Percentiles rank a stretch among this genome's conserved stretches.
These are phyloP conservation scores for Beris morrisii DNA, from an alignment of 2,888 invertebrate species.

Conservation along the genomic window DNA sequence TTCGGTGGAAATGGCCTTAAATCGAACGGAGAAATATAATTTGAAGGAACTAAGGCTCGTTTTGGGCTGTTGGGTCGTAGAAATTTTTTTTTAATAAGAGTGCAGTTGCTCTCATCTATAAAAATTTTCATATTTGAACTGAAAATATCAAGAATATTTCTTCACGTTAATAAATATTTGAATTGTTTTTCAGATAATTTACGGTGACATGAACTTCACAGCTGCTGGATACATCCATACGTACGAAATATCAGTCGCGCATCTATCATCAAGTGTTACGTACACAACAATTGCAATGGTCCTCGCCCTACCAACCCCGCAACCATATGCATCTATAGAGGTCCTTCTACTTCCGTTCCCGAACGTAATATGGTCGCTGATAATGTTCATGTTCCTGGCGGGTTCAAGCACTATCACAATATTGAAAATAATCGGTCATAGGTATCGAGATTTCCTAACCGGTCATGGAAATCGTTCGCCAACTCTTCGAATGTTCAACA, in stretches of 20 bases:
- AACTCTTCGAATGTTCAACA: conserved; percentile 15
- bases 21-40: no score
- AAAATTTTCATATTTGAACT: no score
- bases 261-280: conserved; percentile 17
- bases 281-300: conserved; percentile 25
- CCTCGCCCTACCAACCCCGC: conserved; percentile 25
- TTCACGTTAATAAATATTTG: no score
- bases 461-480: conserved; percentile 4
- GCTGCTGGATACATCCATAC: conserved; percentile 14
- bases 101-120: no score
- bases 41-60: no score
- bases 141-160: no score
- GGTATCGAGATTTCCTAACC: conserved; percentile 18
- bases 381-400: not conserved
- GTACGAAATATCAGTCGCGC: not conserved
- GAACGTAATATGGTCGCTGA: conserved; percentile 22
- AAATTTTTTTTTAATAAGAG: no score
- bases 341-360: conserved; percentile 34
- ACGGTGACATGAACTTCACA: conserved; percentile 32
- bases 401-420: not conserved
- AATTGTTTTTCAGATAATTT: conserved; percentile 10
- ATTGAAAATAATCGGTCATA: not conserved
- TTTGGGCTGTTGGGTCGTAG: no score
- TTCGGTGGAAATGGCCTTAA: no score
- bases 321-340: conserved; percentile 31